These are phyloP conservation scores for Alsophila aescularia DNA, from an alignment of 2,888 invertebrate species.

Conservation along the genomic window DNA sequence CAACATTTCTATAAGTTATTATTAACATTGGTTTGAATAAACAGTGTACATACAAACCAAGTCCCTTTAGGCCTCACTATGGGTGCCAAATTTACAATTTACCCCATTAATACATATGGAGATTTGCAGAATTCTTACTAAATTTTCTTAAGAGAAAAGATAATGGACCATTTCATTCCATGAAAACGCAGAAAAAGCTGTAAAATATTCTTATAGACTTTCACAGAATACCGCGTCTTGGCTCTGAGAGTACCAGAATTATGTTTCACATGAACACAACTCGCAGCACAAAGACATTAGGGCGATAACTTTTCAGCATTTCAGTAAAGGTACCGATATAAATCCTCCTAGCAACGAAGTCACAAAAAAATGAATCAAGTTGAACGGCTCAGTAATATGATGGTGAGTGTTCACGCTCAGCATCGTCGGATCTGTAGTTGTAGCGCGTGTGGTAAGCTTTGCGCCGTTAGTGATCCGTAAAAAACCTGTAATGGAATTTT, in stretches of 20 bases:
- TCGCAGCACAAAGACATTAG: background rate
- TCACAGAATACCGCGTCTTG: background rate
- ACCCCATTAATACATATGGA: background rate
- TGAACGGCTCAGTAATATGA: conserved; percentile 33
- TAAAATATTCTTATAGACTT: no score
- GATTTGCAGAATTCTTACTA: background rate
- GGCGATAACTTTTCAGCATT: conserved; percentile 7
- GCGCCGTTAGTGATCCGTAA: conserved; percentile 45
- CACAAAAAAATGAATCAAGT: conserved; percentile 40
- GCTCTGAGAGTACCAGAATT: background rate
- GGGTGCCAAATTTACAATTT: background rate
- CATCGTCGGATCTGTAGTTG: conserved; percentile 36
- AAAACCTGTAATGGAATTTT: conserved; percentile 49
- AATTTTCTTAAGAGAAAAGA: background rate
- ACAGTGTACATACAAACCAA: no score
- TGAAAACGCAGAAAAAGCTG: background rate
- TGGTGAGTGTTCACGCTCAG: conserved; percentile 37
- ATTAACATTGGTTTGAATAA: background rate
- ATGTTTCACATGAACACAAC: background rate
- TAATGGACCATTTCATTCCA: conserved; percentile 4
- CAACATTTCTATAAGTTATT: no score
- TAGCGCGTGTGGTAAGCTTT: conserved; percentile 41
- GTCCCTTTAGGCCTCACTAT: background rate
- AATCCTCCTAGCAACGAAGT: conserved; percentile 33
- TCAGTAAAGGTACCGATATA: conserved; percentile 18